phyloP scores from a whole-genome alignment of 2,797 vertebrate species.

The Etheostoma perlongum region DNA sequence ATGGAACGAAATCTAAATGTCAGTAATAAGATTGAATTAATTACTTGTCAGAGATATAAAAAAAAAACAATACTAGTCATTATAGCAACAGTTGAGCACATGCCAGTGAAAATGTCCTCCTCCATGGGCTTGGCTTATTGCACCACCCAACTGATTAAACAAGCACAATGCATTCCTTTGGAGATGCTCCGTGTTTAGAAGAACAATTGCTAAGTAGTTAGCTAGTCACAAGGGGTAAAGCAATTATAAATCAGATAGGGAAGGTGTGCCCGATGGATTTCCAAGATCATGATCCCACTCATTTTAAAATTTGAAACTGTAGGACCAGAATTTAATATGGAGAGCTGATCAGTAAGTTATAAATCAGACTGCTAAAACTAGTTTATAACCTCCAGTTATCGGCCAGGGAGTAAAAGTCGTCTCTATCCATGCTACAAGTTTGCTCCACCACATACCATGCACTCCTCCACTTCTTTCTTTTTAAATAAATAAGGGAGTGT shows the following conservation, averaged over 20 bases:
- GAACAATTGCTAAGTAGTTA: neutral
- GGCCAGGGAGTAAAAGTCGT: neutral
- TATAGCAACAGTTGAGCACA: neutral
- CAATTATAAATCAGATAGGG: neutral
- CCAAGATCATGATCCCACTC: neutral
- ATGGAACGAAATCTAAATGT: neutral
- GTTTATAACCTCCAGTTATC: slow-evolving; percentile 2
- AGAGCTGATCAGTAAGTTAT: neutral
- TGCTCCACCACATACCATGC: neutral
- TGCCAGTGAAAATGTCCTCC: neutral
- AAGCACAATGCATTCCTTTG: neutral
- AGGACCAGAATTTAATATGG: neutral
- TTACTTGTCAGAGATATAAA: neutral
- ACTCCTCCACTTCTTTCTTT: neutral
- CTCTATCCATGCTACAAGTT: neutral
- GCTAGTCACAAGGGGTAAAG: neutral
- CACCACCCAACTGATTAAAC: neutral
- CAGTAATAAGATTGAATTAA: neutral
- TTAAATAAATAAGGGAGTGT: neutral
- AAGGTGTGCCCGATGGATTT: slow-evolving; percentile 1
- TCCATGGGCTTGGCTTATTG: slow-evolving; percentile 18
- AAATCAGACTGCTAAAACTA: neutral
- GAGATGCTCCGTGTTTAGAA: neutral
- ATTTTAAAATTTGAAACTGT: slow-evolving; percentile 2
- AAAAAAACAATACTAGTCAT: neutral